phyloP scores from a whole-genome alignment of 2,113 vertebrate species.

The Collichthys lucidus region DNA sequence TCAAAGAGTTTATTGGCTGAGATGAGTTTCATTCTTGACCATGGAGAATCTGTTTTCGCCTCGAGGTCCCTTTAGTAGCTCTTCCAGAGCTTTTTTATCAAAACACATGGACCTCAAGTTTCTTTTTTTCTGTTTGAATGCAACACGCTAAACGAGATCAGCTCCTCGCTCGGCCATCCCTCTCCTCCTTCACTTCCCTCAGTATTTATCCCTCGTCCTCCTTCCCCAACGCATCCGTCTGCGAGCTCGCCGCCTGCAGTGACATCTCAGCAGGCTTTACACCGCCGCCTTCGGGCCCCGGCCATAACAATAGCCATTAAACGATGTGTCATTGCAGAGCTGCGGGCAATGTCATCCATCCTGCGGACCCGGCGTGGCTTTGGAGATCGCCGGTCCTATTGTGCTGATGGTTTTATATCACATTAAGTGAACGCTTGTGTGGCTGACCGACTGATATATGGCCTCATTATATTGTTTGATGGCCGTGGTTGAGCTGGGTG shows the following conservation, averaged over 20 bases:
- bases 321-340: slow-evolving; percentile 59
- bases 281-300: not conserved
- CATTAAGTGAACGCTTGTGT: slow-evolving; percentile 61
- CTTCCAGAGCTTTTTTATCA: not conserved
- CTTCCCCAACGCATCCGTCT: not conserved
- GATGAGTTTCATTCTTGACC: not conserved
- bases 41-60: not conserved
- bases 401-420: slow-evolving; percentile 73
- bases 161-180: not conserved
- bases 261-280: slow-evolving; percentile 37
- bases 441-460: slow-evolving; percentile 76
- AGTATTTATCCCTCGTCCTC: slow-evolving; percentile 9
- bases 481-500: slow-evolving; percentile 69
- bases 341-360: slow-evolving; percentile 68
- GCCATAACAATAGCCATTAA: slow-evolving; percentile 66
- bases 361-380: slow-evolving; percentile 19
- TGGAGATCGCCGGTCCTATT: slow-evolving; percentile 3
- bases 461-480: slow-evolving; percentile 82
- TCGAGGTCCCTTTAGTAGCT: not conserved
- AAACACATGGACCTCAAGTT: not conserved
- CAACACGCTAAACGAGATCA: not conserved
- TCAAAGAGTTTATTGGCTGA: not conserved
- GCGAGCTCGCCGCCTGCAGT: slow-evolving; percentile 42
- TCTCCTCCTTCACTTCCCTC: not conserved
- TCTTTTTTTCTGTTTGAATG: not conserved